Evolutionary conservation across 2,113 vertebrate species (phyloP).

Genomic region (Syrmaticus mikado): DNA sequence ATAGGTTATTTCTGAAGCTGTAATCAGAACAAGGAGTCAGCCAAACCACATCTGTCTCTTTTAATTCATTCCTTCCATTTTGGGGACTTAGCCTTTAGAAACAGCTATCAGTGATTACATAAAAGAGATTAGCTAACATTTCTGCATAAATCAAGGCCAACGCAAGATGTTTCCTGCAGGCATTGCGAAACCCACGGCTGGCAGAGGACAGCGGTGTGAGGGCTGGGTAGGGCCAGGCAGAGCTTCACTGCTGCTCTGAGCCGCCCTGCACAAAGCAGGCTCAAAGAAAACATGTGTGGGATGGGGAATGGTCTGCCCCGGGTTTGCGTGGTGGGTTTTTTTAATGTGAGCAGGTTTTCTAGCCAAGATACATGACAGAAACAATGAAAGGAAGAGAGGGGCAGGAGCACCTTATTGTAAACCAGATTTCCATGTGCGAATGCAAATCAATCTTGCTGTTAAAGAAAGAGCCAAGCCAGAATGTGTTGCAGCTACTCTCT

Average conservation of each 20-base stretch:
- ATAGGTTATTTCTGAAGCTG: conserved; percentile 4
- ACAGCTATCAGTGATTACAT: conserved; percentile 71
- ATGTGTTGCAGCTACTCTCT: conserved; percentile 43
- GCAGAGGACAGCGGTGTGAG: not conserved
- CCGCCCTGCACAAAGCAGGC: not conserved
- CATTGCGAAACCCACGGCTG: conserved; percentile 61
- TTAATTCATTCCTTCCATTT: conserved; percentile 50
- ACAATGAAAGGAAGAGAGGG: conserved; percentile 28
- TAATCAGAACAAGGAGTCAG: not conserved
- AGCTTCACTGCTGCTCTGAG: conserved; percentile 1
- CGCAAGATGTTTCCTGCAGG: conserved; percentile 72
- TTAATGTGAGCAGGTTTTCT: conserved; percentile 1
- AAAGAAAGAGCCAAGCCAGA: conserved; percentile 43
- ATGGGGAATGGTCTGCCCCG: not conserved
- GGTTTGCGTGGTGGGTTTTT: not conserved
- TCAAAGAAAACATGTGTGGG: not conserved
- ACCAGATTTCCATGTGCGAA: conserved; percentile 45
- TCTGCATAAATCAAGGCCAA: conserved; percentile 69
- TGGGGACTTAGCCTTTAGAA: conserved; percentile 59
- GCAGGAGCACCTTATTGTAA: conserved; percentile 10
- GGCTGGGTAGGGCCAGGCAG: not conserved
- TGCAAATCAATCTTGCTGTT: conserved; percentile 20
- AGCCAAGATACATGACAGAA: not conserved
- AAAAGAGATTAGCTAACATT: conserved; percentile 75
- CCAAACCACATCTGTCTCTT: conserved; percentile 43